Evolutionary conservation across 2,113 vertebrate genomes (phyloP).

Genomic region (Serilophus lunatus): DNA sequence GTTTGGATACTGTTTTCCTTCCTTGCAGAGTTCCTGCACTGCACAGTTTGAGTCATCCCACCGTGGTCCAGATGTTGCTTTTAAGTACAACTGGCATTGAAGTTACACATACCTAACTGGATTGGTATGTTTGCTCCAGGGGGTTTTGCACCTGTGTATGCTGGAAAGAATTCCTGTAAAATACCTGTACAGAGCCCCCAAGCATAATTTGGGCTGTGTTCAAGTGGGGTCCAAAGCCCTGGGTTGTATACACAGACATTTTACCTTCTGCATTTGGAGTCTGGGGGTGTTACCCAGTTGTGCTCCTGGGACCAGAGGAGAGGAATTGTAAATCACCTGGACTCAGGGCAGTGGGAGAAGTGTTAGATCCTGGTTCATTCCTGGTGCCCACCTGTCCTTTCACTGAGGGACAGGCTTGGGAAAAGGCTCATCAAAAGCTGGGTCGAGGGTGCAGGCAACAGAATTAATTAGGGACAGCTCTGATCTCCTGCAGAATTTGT

Average conservation of each 20-base stretch:
- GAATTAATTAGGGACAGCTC: neutral
- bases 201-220: neutral
- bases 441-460: neutral
- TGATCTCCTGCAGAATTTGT: neutral
- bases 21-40: neutral
- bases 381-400: neutral
- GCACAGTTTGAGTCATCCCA: neutral
- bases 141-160: constrained; percentile 65
- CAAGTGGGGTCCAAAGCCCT: neutral
- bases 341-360: neutral
- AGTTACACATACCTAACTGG: constrained; percentile 50
- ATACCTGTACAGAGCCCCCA: constrained; percentile 50
- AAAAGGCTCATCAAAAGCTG: neutral
- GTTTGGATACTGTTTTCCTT: neutral
- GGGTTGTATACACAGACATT: neutral
- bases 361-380: neutral
- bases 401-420: neutral
- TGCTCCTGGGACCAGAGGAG: neutral
- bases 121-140: constrained; percentile 62
- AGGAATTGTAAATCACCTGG: neutral
- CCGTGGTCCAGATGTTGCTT: constrained; percentile 60
- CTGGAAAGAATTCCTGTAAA: constrained; percentile 49
- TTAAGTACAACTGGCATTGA: constrained; percentile 37
- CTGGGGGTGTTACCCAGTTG: neutral
- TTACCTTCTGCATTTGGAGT: neutral